Conservation (phyloP, 2,797 vertebrate species). For the Bradypus variegatus region DNA sequence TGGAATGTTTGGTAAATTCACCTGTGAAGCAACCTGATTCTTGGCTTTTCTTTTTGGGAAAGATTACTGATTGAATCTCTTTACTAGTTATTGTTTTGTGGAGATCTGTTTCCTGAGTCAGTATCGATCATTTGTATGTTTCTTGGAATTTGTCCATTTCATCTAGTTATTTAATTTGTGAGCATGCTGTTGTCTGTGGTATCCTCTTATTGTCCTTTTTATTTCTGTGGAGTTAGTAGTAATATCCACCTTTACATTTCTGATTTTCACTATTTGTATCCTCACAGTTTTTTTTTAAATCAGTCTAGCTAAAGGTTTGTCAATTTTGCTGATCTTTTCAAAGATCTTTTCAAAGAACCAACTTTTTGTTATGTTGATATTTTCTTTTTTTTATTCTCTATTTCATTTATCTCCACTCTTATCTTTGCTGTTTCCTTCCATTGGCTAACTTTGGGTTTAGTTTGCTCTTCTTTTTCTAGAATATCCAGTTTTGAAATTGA, state of each 20-base stretch:
- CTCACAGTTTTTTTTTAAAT: neutral
- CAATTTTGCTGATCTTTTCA: neutral
- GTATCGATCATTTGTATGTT: neutral
- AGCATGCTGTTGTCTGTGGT: neutral
- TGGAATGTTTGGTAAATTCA: neutral
- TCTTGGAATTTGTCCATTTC: neutral
- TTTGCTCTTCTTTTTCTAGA: neutral
- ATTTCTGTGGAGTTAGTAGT: neutral
- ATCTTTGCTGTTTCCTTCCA: too few relatives aligned
- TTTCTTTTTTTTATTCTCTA: neutral
- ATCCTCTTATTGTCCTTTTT: neutral
- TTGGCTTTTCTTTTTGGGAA: neutral
- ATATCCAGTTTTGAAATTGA: neutral
- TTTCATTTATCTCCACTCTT: neutral
- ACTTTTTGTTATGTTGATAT: neutral
- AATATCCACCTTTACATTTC: neutral
- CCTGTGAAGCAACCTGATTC: neutral
- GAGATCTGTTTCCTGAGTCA: neutral
- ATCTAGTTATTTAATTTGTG: neutral
- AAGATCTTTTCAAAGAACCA: neutral
- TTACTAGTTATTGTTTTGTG: neutral
- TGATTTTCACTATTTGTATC: neutral
- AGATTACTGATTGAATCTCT: neutral
- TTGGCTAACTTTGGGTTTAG: neutral
- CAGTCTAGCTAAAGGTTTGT: too few relatives aligned